Conservation (phyloP, 2,113 vertebrate species). For the Stigmatopora argus region DNA sequence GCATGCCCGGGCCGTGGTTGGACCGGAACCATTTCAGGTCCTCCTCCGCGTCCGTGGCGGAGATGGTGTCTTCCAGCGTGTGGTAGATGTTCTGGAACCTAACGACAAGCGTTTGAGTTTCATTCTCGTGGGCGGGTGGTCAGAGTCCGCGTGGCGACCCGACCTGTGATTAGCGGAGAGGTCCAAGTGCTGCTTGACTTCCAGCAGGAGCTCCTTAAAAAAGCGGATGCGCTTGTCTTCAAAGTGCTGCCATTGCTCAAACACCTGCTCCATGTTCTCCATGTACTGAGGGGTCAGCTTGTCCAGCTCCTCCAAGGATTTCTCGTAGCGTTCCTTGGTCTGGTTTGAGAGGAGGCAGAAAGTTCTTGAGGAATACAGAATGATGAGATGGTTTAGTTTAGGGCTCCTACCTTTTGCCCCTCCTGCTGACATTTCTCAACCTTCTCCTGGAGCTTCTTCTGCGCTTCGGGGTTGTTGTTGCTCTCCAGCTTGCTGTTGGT, state of each 20-base stretch:
- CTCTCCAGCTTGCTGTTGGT: constrained; percentile 87
- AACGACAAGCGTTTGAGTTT: background rate
- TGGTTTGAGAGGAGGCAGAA: constrained; percentile 31
- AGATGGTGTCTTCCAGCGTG: constrained; percentile 85
- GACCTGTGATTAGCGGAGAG: constrained; percentile 82
- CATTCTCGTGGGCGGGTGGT: background rate
- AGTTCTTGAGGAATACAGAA: too few relatives aligned
- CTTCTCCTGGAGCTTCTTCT: constrained; percentile 97
- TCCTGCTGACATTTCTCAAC: constrained; percentile 96
- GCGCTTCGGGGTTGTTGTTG: constrained; percentile 83
- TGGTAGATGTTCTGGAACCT: constrained; percentile 87
- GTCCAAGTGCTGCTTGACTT: constrained; percentile 90
- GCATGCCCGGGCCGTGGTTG: constrained; percentile 91
- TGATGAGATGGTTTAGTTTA: too few relatives aligned
- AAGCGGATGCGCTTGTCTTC: constrained; percentile 89
- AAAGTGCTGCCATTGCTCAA: constrained; percentile 94
- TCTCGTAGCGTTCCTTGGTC: constrained; percentile 91
- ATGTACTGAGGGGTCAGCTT: constrained; percentile 90
- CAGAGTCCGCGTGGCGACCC: background rate
- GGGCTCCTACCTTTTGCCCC: constrained; percentile 79
- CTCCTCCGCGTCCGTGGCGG: constrained; percentile 80
- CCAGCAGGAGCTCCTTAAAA: constrained; percentile 85
- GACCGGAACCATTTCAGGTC: constrained; percentile 90
- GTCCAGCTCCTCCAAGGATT: constrained; percentile 86
- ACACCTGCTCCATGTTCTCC: constrained; percentile 98